A percentile compares a stretch with the other conserved stretches of the same genome.
phyloP scores from a whole-genome alignment of 2,113 vertebrate genomes.

The Salvelinus sp. region DNA sequence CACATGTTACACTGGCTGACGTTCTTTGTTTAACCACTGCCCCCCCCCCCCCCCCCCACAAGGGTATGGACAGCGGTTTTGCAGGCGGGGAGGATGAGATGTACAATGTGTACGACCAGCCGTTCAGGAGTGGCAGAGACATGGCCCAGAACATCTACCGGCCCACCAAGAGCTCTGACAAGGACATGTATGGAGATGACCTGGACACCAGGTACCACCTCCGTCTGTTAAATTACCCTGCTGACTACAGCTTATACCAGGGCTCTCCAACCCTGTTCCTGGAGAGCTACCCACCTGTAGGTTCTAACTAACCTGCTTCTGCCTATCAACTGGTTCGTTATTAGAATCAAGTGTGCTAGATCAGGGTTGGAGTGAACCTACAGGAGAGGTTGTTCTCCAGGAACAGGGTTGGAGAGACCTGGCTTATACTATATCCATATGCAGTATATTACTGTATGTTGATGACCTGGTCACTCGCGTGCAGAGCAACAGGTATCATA shows the following conservation, averaged over 20 bases:
- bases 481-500: neutral
- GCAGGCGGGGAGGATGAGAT: conserved; percentile 94
- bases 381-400: no score
- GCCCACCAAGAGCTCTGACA: conserved; percentile 91
- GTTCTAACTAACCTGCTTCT: no score
- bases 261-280: no score
- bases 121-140: conserved; percentile 88
- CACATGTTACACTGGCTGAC: neutral
- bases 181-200: conserved; percentile 90
- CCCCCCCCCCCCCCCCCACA: neutral
- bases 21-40: neutral
- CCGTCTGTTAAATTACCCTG: neutral
- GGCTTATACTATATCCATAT: neutral
- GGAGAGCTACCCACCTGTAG: no score
- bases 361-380: no score
- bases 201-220: conserved; percentile 86
- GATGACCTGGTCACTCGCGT: neutral
- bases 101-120: conserved; percentile 95
- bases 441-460: neutral
- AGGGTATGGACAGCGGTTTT: conserved; percentile 98
- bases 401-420: no score
- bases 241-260: no score
- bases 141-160: conserved; percentile 95
- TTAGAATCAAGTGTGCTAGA: no score
- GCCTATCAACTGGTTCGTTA: no score